Evolutionary conservation across 2,797 vertebrate genomes (phyloP), one percentile per base, ranked within the genome.

Genomic region (Distichodus sexfasciatus): DNA sequence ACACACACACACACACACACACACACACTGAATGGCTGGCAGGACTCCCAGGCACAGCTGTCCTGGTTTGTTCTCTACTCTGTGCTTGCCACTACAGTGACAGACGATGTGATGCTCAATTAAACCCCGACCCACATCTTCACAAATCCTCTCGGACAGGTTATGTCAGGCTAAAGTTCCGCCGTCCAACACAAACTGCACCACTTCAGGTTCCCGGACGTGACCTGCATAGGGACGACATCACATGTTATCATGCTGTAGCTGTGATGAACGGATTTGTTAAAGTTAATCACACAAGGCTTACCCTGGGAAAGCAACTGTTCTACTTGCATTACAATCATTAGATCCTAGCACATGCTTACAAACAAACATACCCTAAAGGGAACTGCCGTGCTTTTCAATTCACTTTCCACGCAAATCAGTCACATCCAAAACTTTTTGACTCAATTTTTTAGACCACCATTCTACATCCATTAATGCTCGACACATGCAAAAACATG

Each of bases 51-150:
- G 48, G 33, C 58, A 36, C 57, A 35, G 43, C 68, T 19, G 50
- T 62, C 60, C 55, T 61, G 46, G 17, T 73, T 61, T 74, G 71
- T 85, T 78, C 72, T 67, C 69, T 48, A 24, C 62, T 62, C 64
- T 48, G 31, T 36, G 26, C 33, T 9, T 53, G 23, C 28, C 51
- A 23, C 62, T 53, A 60, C 70, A 50, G 66, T 69, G 48, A 66
- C 40, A 62, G 35, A 87, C 83, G 63, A 64, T 43, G 81, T 33
- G 80, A 89, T 78, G 83, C 86, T 86, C 79, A 76, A 82, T 68
- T 89, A 84, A 88, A 87, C 84, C 87, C 86, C 83, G 86, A 87
- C 89, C 87, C 79, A 87, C 80, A 90, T 68, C 17, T 48, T 21
- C 8, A 66, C 62, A 63, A 41, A 59, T 58, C 31, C 48, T 28